Evolutionary conservation across 2,113 vertebrate genomes (phyloP).

Genomic region (Australoheros scitulus): DNA sequence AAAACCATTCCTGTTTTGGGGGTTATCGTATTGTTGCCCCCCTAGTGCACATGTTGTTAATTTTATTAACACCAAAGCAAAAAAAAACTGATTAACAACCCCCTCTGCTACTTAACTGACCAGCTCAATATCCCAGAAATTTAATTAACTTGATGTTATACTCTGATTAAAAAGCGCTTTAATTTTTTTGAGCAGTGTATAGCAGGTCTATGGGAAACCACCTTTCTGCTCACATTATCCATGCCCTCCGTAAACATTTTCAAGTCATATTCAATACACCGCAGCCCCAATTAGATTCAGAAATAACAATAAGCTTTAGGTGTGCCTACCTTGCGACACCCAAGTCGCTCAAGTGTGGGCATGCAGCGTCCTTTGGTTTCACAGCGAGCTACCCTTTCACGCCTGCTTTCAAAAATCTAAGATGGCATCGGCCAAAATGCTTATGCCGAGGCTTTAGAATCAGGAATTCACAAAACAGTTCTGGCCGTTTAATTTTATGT

Average conservation of each 20-base stretch:
- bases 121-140: too few species aligned
- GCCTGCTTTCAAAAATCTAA: not conserved
- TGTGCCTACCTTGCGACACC: not conserved
- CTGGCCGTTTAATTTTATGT: not conserved
- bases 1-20: too few species aligned
- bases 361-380: not conserved
- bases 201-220: not conserved
- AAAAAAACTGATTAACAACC: too few species aligned
- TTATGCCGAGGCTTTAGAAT: not conserved
- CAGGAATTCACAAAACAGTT: not conserved
- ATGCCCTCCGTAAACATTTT: fast-evolving
- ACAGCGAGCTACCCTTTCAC: not conserved
- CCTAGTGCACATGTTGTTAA: too few species aligned
- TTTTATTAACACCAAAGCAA: too few species aligned
- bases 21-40: too few species aligned
- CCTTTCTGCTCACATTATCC: not conserved
- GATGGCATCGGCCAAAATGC: not conserved
- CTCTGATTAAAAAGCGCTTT: too few species aligned
- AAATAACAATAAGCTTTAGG: not conserved
- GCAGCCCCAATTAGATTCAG: not conserved
- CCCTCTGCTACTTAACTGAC: too few species aligned
- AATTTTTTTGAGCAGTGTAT: not conserved
- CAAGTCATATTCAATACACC: not conserved
- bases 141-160: too few species aligned
- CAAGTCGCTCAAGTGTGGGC: not conserved